These are phyloP conservation scores for Scaptomyza montana DNA, from an alignment of 1,140 invertebrate genomes.

Conservation along the genomic window DNA sequence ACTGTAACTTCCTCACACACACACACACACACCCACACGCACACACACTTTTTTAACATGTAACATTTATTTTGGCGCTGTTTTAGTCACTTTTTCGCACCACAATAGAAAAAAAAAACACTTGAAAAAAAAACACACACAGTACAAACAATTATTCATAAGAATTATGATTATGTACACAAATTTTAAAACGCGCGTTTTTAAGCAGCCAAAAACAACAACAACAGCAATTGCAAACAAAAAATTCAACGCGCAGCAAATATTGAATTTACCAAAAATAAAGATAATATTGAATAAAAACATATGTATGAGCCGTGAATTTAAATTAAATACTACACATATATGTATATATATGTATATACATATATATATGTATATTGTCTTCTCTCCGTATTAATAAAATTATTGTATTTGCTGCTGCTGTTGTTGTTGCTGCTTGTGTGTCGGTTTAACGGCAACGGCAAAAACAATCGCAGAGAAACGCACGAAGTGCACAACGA, in stretches of 20 bases:
- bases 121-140: not conserved
- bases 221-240: conserved; percentile 19
- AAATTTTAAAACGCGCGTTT: conserved; percentile 25
- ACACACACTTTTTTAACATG: conserved; percentile 11
- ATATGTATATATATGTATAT: not conserved
- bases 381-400: conserved; percentile 6
- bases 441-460: conserved; percentile 10
- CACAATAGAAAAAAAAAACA: conserved; percentile 2
- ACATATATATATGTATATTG: conserved; percentile 5
- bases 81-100: conserved; percentile 13
- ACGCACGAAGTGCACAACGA: conserved; percentile 43
- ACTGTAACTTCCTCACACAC: conserved; percentile 74
- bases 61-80: conserved; percentile 8
- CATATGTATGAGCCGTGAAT: conserved; percentile 20
- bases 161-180: too few species aligned
- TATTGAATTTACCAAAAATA: conserved; percentile 37
- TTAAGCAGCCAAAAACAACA: conserved; percentile 21
- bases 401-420: conserved; percentile 15
- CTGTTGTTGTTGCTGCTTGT: conserved; percentile 8
- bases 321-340: conserved; percentile 40
- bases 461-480: conserved; percentile 10
- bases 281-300: conserved; percentile 25
- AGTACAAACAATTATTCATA: not conserved
- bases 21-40: conserved; percentile 22
- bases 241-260: conserved; percentile 33